These are phyloP conservation scores for Caenorhabditis sp. DNA, from an alignment of 2,888 invertebrate species.

Conservation along the genomic window DNA sequence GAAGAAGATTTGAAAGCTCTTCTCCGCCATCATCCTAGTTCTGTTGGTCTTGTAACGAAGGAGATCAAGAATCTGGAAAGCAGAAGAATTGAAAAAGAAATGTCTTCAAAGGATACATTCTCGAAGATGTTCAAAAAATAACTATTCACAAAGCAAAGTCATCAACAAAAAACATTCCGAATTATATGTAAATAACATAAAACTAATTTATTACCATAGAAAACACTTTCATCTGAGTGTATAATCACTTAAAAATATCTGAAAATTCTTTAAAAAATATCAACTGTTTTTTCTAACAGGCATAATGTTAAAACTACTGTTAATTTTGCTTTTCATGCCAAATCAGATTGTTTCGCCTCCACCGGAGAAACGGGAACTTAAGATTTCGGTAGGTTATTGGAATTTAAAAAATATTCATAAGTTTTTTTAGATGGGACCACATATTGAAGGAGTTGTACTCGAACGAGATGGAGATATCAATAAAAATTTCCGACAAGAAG, in stretches of 20 bases:
- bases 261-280: background rate
- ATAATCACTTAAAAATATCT: background rate
- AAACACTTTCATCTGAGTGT: background rate
- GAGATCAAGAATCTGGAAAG: constrained; percentile 43
- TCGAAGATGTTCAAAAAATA: constrained; percentile 48
- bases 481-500: constrained; percentile 73
- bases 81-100: constrained; percentile 42
- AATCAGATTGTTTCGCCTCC: background rate
- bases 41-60: constrained; percentile 41
- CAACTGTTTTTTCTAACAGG: background rate
- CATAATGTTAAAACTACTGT: background rate
- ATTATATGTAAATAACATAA: background rate
- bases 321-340: background rate
- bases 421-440: constrained; percentile 43
- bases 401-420: background rate
- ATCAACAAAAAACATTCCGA: too few relatives aligned
- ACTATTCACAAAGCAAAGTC: too few relatives aligned
- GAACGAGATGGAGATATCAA: constrained; percentile 74
- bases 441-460: constrained; percentile 73
- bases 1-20: constrained; percentile 59
- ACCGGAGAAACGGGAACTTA: background rate
- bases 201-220: constrained; percentile 3
- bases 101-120: constrained; percentile 32
- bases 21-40: constrained; percentile 45
- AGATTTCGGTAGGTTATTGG: background rate